Evolutionary conservation across 2,113 vertebrate species (phyloP).

Genomic region (Menidia beryllina): DNA sequence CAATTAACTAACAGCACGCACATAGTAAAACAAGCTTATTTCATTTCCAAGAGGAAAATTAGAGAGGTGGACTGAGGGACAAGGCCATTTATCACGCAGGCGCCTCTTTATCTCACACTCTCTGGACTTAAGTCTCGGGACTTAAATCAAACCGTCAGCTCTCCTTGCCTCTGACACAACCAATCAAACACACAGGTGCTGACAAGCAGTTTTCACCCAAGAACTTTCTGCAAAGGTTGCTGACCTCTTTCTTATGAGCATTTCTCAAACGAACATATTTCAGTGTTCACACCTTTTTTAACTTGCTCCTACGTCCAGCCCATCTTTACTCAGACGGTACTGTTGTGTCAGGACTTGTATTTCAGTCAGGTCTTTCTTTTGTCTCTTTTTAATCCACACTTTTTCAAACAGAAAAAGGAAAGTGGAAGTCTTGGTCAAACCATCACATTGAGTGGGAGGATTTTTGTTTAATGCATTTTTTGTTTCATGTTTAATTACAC

Average conservation of each 20-base stretch:
- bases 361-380: no score
- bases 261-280: conserved; percentile 22
- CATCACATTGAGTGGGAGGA: no score
- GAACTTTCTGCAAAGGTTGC: conserved; percentile 48
- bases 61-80: conserved; percentile 56
- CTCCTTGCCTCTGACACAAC: conserved; percentile 31
- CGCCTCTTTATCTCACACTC: conserved; percentile 42
- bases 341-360: conserved; percentile 4
- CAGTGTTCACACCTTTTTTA: conserved; percentile 24
- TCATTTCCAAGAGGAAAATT: conserved; percentile 60
- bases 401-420: no score
- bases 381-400: no score
- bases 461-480: no score
- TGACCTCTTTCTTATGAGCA: conserved; percentile 43
- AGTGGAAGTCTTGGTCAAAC: no score
- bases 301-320: conserved; percentile 19
- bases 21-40: conserved; percentile 45
- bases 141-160: conserved; percentile 52
- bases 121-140: conserved; percentile 52
- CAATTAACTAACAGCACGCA: conserved; percentile 58
- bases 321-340: not conserved
- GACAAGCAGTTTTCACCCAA: conserved; percentile 45
- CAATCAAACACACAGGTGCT: conserved; percentile 37
- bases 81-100: conserved; percentile 47
- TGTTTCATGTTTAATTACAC: no score